Base-by-base conservation (phyloP, 1,140 invertebrate genomes). In the Plutomurus gul region DNA sequence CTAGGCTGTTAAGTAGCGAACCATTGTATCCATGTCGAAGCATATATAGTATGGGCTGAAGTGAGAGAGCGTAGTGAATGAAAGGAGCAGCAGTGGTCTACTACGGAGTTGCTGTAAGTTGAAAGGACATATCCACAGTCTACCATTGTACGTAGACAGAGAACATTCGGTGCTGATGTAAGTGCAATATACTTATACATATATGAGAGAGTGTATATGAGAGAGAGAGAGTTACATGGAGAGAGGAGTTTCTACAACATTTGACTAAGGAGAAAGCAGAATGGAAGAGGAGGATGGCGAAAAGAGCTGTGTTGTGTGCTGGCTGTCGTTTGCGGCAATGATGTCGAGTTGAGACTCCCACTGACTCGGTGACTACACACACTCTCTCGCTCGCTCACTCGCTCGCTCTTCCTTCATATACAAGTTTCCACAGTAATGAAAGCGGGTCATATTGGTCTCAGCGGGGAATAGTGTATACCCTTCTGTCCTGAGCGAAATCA, bases 401-500 rank as follows among this genome's bases (percentile, higher is more conserved):
- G 7, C 20, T 13, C 49, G 7, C 20, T 56, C 10, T 56, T 7
- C 20, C 7, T 20, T 7, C 10, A 22, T 75, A 33, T 18, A 76
- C 20, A 76, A 43, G 36, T 72, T 40, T 72, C 37, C 37, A 72
- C 40, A 72, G 70, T 39, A 72, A 72, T 72, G 70, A 37, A 72
- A 72, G 70, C 75, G 46, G 75, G 47, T 76, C 75, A 49, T 70
- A 70, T 77, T 77, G 75, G 56, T 71, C 75, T 70, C 75, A 65
- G 75, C 75, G 37, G 75, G 75, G 39, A 40, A 25, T 51, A 20
- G 27, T 56, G 43, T 37, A 49, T 51, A 37, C 74, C 75, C 27
- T 71, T 77, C 60, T 70, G 27, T 77, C 75, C 75, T 70, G n/a
- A 43, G 22, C 75, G 22, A 77, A 77, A 77, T 77, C 75, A 77